Evolutionary conservation across 2,888 invertebrate species (phyloP), one percentile per base, ranked within the genome.

Genomic region (Palloptera scutellata): DNA sequence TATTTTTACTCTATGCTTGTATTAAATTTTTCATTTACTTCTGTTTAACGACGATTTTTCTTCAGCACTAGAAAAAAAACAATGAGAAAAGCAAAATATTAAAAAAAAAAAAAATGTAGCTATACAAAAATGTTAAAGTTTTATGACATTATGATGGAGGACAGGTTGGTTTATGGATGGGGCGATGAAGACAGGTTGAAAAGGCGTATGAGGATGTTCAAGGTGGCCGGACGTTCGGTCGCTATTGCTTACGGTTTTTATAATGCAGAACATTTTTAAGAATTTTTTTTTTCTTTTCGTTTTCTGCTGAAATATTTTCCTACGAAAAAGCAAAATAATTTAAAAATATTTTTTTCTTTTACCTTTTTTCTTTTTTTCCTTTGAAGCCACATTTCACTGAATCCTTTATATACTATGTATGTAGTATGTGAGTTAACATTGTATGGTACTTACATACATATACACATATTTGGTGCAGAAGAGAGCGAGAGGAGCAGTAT

Each of bases 21-120:
- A 61, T 54, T 67, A 62, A 68, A 67, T 66, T 63, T 70, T 61
- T 63, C 60, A 70, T 58, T 66, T 58, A 17, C 60, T 58, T 61
- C 63, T 42, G 60, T 51, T 67, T 52, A 30, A 19, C 30, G 40
- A 20, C 51, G 15, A 17, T 54, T 63, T 42, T 58, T 62, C n/a
- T 61, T n/a, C 45, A 59, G 20, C 42, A 53, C 51, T 5, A 43
- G 5, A 19, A 20, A 54, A 11, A 54, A 60, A 60, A 60, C 10
- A 15, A 40, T 52, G 20, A 41, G 3, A 62, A 13, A 15, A 62
- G 15, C 45, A 61, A 53, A 54, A n/a, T 48, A 57, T 59, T n/a
- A n/a, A n/a, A n/a, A 55, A 19, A 66, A 60, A 66, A 43, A 51
- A 61, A 61, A 61, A 20, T 15, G 12, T n/a, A 19, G 42, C 53